Conservation (phyloP, 2,113 vertebrate species). For the Paracanthobrama guichenoti region DNA sequence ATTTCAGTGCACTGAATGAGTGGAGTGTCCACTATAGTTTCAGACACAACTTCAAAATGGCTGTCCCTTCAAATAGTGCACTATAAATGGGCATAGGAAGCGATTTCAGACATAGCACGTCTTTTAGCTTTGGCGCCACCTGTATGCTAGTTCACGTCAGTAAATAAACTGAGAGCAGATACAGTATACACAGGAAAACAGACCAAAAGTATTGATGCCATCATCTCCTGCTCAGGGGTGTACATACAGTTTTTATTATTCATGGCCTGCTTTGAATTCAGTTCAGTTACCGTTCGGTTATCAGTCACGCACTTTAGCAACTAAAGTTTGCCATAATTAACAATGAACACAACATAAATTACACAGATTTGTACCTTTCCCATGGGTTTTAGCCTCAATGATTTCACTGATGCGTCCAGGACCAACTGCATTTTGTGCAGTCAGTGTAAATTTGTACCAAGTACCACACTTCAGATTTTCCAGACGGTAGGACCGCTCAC, state of each 20-base stretch:
- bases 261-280: neutral
- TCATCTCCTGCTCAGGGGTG: neutral
- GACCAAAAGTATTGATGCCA: neutral
- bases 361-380: conserved; percentile 82
- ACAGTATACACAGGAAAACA: neutral
- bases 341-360: neutral
- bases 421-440: conserved; percentile 97
- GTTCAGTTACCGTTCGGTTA: neutral
- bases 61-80: neutral
- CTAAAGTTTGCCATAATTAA: neutral
- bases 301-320: neutral
- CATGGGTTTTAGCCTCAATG: conserved; percentile 96
- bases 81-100: neutral
- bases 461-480: conserved; percentile 97
- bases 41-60: neutral
- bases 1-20: neutral
- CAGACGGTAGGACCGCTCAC: conserved; percentile 91
- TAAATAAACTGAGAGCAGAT: neutral
- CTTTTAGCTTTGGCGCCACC: neutral
- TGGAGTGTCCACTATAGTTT: neutral
- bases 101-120: neutral
- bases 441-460: conserved; percentile 98
- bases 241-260: neutral
- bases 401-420: conserved; percentile 98
- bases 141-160: neutral